Evolutionary conservation across 2,797 vertebrate species (phyloP), one percentile per base, ranked within the genome.

Genomic region (Crypturellus tataupa): DNA sequence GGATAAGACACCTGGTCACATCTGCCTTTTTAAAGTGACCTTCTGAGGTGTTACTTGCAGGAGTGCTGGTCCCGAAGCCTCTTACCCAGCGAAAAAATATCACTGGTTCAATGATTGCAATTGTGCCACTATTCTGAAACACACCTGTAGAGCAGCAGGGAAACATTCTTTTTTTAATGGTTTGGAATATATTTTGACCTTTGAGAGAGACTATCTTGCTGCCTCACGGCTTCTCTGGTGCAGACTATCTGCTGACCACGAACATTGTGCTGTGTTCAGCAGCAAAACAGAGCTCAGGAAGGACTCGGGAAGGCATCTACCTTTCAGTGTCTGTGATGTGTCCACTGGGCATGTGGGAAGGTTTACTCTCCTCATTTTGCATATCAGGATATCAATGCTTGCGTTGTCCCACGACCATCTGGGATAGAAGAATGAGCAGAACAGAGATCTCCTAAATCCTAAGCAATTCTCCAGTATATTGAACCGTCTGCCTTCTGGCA

Each of bases 21-120:
- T 90, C 70, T 94, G 77, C 59, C 68, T 87, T 60, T 85, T 77
- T 29, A 60, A 93, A 89, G 63, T 12, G 51, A 13, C 27, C 59
- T 20, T 46, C 53, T 64, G 78, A 91, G 68, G 64, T 82, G 78
- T 86, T 79, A 60, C 21, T 67, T 71, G 35, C 78, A 72, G 35
- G 12, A 44, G 51, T 65, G n/a, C 16, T 95, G 46, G 27, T 19
- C 86, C 78, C 62, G 71, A 82, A 69, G 20, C 23, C 1, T 0
- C 11, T 40, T 91, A 49, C 55, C 60, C 37, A n/a, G 80, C 63
- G 44, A 55, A 10, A 40, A 21, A 19, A 10, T 13, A 17, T 47
- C 59, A 42, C 39, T 5, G 0, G 18, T 72, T 25, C 29, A 10
- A 47, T 72, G 42, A 2, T 6, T 64, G 51, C 83, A 58, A 67